Conservation (phyloP, 2,113 vertebrate genomes). For the Tinamus guttatus region DNA sequence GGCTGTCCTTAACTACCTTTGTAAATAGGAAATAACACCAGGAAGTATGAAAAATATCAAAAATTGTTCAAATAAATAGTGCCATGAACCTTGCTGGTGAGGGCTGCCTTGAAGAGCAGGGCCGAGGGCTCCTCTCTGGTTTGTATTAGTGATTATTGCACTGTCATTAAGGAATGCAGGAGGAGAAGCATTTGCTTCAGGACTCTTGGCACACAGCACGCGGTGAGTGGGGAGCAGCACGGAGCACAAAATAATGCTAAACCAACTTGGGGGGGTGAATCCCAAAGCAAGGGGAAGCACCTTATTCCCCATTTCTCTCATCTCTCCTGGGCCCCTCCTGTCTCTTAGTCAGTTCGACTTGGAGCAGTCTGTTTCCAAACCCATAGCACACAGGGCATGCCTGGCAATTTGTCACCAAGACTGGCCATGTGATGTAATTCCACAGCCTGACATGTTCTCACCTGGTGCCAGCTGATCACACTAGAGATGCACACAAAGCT, state of each 20-base stretch:
- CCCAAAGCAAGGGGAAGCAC: neutral
- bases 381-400: neutral
- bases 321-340: neutral
- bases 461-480: constrained; percentile 30
- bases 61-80: neutral
- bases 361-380: neutral
- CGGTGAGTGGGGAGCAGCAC: neutral
- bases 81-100: neutral
- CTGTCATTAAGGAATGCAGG: constrained; percentile 29
- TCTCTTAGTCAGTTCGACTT: neutral
- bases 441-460: neutral
- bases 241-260: too few relatives aligned
- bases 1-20: neutral
- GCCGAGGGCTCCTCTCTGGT: constrained; percentile 1
- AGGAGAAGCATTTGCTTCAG: neutral
- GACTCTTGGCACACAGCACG: neutral
- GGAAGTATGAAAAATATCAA: neutral
- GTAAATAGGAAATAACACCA: neutral
- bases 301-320: neutral
- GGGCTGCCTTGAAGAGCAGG: neutral
- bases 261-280: fast-evolving
- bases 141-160: constrained; percentile 12
- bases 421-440: neutral
- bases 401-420: neutral
- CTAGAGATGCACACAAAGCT: neutral